Evolutionary conservation across 2,888 invertebrate species (phyloP).

Genomic region (Pyrocoelia pectoralis): DNA sequence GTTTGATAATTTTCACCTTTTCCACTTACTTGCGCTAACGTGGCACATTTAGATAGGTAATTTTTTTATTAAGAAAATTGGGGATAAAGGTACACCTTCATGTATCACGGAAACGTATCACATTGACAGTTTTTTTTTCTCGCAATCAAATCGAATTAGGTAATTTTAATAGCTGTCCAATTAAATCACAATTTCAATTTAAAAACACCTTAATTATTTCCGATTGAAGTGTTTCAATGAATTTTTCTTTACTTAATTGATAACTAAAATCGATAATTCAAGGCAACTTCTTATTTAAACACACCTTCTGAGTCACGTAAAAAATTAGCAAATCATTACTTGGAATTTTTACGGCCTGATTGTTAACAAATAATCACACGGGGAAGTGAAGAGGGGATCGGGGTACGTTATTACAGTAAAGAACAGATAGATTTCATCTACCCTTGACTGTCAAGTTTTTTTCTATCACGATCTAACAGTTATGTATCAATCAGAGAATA

Average conservation of each 20-base stretch:
- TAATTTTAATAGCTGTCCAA: too few species aligned
- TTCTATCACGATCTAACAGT: neutral
- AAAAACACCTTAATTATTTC: neutral
- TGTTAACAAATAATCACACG: neutral
- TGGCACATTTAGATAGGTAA: too few species aligned
- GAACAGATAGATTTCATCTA: neutral
- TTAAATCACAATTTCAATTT: neutral
- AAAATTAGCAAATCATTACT: neutral
- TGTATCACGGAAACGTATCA: too few species aligned
- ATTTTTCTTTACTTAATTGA: neutral
- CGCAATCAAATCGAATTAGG: too few species aligned
- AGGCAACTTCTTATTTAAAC: slow-evolving; percentile 1
- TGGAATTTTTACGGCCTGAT: neutral
- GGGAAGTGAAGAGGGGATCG: neutral
- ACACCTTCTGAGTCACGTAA: neutral
- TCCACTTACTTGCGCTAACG: too few species aligned
- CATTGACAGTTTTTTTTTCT: too few species aligned
- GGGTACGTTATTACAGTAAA: neutral
- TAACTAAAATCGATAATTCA: slow-evolving; percentile 1
- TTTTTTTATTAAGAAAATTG: too few species aligned
- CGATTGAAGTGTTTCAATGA: slow-evolving; percentile 1
- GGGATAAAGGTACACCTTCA: too few species aligned
- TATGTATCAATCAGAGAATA: slow-evolving; percentile 1
- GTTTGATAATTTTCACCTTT: too few species aligned
- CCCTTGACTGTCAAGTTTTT: neutral